Conservation (phyloP, 2,113 vertebrate species). For the Pholis gunnellus region DNA sequence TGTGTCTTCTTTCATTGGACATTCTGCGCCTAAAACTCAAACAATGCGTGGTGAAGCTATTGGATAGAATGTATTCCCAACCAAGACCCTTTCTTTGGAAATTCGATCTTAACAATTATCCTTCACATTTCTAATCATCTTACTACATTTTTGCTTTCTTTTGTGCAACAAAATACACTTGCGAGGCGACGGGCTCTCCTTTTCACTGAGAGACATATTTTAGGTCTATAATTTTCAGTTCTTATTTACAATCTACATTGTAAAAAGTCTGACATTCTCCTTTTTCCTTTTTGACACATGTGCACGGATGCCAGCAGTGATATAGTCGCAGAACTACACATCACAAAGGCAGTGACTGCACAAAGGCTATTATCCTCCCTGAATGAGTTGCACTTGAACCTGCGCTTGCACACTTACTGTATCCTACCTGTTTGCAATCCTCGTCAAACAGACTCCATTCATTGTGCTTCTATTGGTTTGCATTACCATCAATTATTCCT, state of each 20-base stretch:
- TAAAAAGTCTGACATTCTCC: no score
- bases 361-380: neutral
- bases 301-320: conserved; percentile 1
- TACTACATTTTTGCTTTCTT: neutral
- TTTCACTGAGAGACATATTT: neutral
- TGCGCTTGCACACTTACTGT: conserved; percentile 6
- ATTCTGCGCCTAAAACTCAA: neutral
- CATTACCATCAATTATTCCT: conserved; percentile 29
- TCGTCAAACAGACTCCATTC: conserved; percentile 19
- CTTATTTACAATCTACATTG: no score
- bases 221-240: neutral
- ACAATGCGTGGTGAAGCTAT: neutral
- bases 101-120: neutral
- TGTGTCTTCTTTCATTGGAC: conserved; percentile 31
- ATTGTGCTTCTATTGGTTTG: conserved; percentile 29
- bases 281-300: neutral
- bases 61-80: neutral
- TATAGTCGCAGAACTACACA: neutral
- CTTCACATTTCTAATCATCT: neutral
- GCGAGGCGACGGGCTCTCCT: neutral
- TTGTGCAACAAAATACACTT: neutral
- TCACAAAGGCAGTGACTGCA: neutral
- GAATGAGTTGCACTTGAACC: neutral
- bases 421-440: conserved; percentile 13
- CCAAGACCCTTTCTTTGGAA: neutral